Base-by-base conservation (phyloP, 2,888 invertebrate species). In the Andrena minutula region DNA sequence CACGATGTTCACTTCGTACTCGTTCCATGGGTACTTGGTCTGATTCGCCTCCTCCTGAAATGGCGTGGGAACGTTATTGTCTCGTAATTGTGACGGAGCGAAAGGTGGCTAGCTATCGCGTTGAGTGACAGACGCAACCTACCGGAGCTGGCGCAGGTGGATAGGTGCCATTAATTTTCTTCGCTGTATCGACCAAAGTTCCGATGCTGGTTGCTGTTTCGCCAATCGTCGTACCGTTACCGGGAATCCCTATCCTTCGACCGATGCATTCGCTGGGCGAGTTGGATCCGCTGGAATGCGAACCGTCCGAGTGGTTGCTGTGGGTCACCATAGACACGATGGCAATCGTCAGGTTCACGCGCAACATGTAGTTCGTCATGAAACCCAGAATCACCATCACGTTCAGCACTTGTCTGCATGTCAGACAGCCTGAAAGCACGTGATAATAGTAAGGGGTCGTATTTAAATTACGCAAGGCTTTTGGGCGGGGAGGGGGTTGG, bases 341-440 rank as follows among this genome's bases (percentile, higher is more conserved):
- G 82, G 98, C 97, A 85, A 98, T 97, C 80, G 97, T 98, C 73
- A 98, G 95, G 94, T 98, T 98, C 75, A 98, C 97, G 69, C 98
- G 95, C 47, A 98, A 94, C 94, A 98, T 97, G 95, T 98, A 98
- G 95, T 98, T 98, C 95, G 98, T 95, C 97, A 98, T 97, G 94
- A 98, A 98, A 82, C 98, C 98, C 84, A 97, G 94, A 86, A 98
- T 96, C 74, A 98, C 97, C 96, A 98, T 97, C 78, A 97, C 95
- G 94, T 97, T 97, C 88, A 98, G 94, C 73, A 97, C 96, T 95
- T 97, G 97, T 66, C 97, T 96, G 94, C 98, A 98, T 95, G 97
- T 95, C 94, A 97, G 94, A 87, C 95, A 94, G 94, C 96, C 97
- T 97, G 95, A 4, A 95, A 95, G 86, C 47, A 85, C 83, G 64